A percentile compares a stretch with the other conserved stretches of the same genome.
Evolutionary conservation across 1,140 invertebrate species (phyloP).

Genomic region (Cydia strobilella): DNA sequence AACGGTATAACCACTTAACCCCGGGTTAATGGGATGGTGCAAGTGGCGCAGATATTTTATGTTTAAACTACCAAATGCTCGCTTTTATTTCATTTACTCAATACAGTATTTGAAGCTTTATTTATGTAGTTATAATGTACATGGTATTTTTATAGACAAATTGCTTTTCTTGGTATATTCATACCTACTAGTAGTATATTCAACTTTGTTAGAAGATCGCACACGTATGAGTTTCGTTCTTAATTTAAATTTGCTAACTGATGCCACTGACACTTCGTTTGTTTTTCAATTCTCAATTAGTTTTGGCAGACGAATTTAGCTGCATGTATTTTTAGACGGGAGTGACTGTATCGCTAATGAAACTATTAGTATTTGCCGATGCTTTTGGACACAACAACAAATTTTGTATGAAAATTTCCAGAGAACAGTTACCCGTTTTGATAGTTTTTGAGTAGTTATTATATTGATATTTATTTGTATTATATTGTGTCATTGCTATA

Average conservation of each 20-base stretch:
- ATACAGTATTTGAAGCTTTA: not conserved
- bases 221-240: conserved; percentile 24
- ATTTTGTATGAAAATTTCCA: too few relatives aligned
- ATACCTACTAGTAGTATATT: too few relatives aligned
- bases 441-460: too few relatives aligned
- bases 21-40: too few relatives aligned
- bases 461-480: too few relatives aligned
- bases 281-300: conserved; percentile 29
- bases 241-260: conserved; percentile 28
- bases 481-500: too few relatives aligned
- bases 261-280: conserved; percentile 29
- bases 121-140: not conserved
- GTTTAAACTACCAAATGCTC: not conserved
- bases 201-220: not conserved
- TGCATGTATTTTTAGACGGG: conserved; percentile 9
- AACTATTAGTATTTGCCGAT: not conserved
- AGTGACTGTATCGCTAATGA: conserved; percentile 24
- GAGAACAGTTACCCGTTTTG: too few relatives aligned
- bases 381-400: not conserved
- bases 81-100: conserved; percentile 3
- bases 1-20: too few relatives aligned
- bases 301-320: conserved; percentile 25
- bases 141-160: not conserved
- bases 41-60: too few relatives aligned
- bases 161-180: too few relatives aligned